phyloP scores from a whole-genome alignment of 2,888 invertebrate genomes.

The Netelia inedita region DNA sequence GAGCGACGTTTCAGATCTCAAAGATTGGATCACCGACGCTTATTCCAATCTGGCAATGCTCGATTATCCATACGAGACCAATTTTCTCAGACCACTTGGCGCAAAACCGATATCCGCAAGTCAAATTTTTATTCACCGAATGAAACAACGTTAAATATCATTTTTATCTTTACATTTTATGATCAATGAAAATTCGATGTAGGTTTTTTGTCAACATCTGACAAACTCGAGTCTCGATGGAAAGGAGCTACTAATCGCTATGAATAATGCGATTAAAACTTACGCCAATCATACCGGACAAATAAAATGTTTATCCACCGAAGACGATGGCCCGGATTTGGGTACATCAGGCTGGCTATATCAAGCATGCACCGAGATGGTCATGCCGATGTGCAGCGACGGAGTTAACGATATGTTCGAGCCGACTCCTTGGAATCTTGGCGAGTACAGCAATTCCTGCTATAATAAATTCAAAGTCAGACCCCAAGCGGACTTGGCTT shows the following conservation, averaged over 20 bases:
- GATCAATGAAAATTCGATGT: conserved; percentile 46
- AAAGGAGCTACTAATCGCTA: conserved; percentile 82
- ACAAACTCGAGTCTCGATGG: conserved; percentile 74
- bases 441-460: conserved; percentile 89
- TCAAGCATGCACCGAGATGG: conserved; percentile 98
- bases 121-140: conserved; percentile 16
- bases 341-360: conserved; percentile 92
- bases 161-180: not conserved
- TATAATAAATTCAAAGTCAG: conserved; percentile 89
- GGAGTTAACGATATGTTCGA: conserved; percentile 95
- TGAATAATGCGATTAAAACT: conserved; percentile 90
- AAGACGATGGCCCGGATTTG: conserved; percentile 87
- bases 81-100: conserved; percentile 94
- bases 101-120: conserved; percentile 91
- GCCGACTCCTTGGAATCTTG: conserved; percentile 90
- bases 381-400: conserved; percentile 96
- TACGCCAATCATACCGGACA: conserved; percentile 94
- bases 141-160: not conserved
- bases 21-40: conserved; percentile 90
- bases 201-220: conserved; percentile 87
- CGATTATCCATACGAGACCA: conserved; percentile 96
- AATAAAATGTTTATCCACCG: conserved; percentile 89
- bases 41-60: conserved; percentile 96
- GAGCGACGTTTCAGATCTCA: conserved; percentile 87
- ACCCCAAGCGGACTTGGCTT: conserved; percentile 89